Evolutionary conservation across 2,888 invertebrate species (phyloP), one percentile per base, ranked within the genome.

Genomic region (Actias luna): DNA sequence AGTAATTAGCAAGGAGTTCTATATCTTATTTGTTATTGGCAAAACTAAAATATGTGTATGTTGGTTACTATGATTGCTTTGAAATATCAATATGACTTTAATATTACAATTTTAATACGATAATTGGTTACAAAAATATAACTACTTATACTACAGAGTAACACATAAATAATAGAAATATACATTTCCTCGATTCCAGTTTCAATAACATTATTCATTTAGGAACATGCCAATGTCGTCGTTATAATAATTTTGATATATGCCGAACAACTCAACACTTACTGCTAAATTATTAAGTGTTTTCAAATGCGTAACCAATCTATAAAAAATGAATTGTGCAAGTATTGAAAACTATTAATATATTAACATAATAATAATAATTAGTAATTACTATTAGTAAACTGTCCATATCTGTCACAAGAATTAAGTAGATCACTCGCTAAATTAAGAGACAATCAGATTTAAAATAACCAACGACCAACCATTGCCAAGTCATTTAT

Each of bases 81-180:
- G 66, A 67, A 75, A 69, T 66, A 70, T 65, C 64, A 67, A 73
- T 62, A 63, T 67, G 69, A 71, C 70, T 65, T 68, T 65, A 64
- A 70, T 67, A 71, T 66, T 66, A 60, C 35, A 65, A 66, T 72
- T 72, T 71, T 78, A 77, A 10, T 72, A 79, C 72, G 77, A 77
- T 80, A 80, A 76, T 68, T 68, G 82, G 84, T 87, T 90, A 89
- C 82, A 91, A 90, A 91, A 89, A 90, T 90, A 91, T 84, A 83
- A 83, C 85, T 85, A 88, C 86, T 83, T 87, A 88, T 74, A 75
- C 81, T 87, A 88, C 76, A 73, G 79, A 82, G 73, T 84, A 84
- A 83, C 80, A 85, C 82, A 83, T 84, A 84, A 83, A 82, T 82
- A 83, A 84, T 82, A 79, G 79, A 84, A 83, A 77, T 79, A 80